These are phyloP conservation scores for Ovis canadensis DNA, from an alignment of 2,113 vertebrate species.

Conservation along the genomic window DNA sequence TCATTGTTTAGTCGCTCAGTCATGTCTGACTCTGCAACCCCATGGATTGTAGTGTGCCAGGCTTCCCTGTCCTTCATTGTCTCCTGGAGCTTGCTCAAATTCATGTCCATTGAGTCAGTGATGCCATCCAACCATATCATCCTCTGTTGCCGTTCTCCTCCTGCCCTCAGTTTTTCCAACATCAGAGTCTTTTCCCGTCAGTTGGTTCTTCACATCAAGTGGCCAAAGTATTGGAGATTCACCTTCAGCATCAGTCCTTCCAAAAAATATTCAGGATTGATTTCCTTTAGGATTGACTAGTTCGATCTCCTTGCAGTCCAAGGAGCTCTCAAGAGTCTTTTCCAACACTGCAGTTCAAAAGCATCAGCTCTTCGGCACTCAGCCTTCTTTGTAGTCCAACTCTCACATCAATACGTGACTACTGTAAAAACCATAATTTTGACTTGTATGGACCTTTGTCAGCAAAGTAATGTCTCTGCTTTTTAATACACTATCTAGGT, in stretches of 20 bases:
- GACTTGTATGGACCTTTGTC: not conserved
- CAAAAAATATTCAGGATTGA: not conserved
- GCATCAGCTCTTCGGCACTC: not conserved
- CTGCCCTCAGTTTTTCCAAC: not conserved
- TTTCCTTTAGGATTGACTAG: not conserved
- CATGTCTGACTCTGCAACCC: not conserved
- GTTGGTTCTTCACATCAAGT: not conserved
- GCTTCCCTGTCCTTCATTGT: not conserved
- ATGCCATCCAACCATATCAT: not conserved
- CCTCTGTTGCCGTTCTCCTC: not conserved
- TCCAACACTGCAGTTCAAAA: not conserved
- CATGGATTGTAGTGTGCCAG: not conserved
- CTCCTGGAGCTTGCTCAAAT: not conserved
- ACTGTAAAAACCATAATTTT: not conserved
- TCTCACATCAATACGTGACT: not conserved
- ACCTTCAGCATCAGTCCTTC: not conserved
- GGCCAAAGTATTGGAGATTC: not conserved
- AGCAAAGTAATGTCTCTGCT: not conserved
- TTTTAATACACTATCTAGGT: not conserved
- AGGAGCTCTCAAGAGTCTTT: not conserved
- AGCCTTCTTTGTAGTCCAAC: not conserved
- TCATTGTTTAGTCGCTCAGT: not conserved
- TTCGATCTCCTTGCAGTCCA: not conserved
- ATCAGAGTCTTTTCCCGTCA: not conserved
- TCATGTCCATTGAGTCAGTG: not conserved